phyloP scores from a whole-genome alignment of 2,888 invertebrate genomes.

The Pediacus dermestoides region DNA sequence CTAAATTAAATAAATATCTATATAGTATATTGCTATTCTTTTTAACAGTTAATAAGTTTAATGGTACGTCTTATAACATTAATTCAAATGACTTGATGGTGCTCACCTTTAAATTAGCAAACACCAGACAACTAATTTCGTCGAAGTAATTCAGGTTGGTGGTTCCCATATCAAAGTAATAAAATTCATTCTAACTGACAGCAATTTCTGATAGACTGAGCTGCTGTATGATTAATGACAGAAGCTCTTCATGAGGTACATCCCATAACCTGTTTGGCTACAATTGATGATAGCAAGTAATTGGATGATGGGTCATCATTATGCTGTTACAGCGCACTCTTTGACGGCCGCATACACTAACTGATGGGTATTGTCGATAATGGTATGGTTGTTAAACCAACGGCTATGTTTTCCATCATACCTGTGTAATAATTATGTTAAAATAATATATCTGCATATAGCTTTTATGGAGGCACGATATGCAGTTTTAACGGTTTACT shows the following conservation, averaged over 20 bases:
- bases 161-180: too few relatives aligned
- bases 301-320: slow-evolving; percentile 47
- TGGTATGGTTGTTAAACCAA: slow-evolving; percentile 39
- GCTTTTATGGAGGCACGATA: slow-evolving; percentile 2
- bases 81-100: too few relatives aligned
- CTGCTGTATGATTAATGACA: slow-evolving; percentile 39
- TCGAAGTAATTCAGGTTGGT: too few relatives aligned
- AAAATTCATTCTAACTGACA: slow-evolving; percentile 29
- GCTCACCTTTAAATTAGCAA: too few relatives aligned
- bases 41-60: too few relatives aligned
- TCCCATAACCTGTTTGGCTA: slow-evolving; percentile 41
- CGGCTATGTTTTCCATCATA: slow-evolving; percentile 36
- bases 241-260: slow-evolving; percentile 36
- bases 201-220: slow-evolving; percentile 29
- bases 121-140: too few relatives aligned
- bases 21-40: too few relatives aligned
- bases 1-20: too few relatives aligned
- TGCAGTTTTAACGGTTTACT: too few relatives aligned
- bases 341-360: slow-evolving; percentile 42
- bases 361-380: slow-evolving; percentile 44
- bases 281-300: slow-evolving; percentile 47
- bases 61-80: too few relatives aligned
- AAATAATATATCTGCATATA: background rate
- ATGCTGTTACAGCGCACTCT: slow-evolving; percentile 44
- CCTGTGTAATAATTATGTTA: slow-evolving; percentile 26